Percentiles rank a stretch among this genome's conserved stretches.
phyloP scores from a whole-genome alignment of 2,888 invertebrate species.

The Nomada ruficornis region DNA sequence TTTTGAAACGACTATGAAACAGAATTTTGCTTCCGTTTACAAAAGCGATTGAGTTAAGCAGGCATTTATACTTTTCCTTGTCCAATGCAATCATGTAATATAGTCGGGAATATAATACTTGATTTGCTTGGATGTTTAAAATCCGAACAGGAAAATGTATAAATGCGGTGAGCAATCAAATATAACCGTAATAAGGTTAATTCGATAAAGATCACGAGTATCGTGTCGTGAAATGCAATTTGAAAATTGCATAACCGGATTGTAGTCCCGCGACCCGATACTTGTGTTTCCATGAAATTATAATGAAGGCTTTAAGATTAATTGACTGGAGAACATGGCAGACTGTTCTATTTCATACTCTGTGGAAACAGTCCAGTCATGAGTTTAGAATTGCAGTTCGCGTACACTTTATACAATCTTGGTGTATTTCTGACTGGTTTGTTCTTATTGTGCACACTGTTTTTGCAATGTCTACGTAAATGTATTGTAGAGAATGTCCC shows the following conservation, averaged over 20 bases:
- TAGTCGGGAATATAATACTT: not conserved
- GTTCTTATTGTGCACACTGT: not conserved
- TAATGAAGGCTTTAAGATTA: constrained; percentile 27
- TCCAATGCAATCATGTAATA: too few species aligned
- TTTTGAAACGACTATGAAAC: too few species aligned
- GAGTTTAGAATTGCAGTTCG: constrained; percentile 11
- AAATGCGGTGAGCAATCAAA: not conserved
- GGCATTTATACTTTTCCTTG: too few species aligned
- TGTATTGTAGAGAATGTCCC: not conserved
- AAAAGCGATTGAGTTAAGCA: too few species aligned
- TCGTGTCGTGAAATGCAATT: not conserved
- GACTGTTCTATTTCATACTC: constrained; percentile 19
- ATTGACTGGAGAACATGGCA: constrained; percentile 34
- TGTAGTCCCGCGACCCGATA: not conserved
- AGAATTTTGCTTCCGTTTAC: too few species aligned
- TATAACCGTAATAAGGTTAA: not conserved
- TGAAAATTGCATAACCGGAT: constrained; percentile 3
- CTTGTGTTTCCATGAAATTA: constrained; percentile 24
- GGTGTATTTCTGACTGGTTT: not conserved
- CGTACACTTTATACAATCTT: not conserved
- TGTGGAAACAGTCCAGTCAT: constrained; percentile 6
- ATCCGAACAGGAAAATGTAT: not conserved
- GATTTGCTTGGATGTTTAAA: not conserved
- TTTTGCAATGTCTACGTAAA: not conserved
- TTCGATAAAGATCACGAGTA: not conserved